phyloP scores from a whole-genome alignment of 2,888 invertebrate genomes.

The Resseliella maxima region DNA sequence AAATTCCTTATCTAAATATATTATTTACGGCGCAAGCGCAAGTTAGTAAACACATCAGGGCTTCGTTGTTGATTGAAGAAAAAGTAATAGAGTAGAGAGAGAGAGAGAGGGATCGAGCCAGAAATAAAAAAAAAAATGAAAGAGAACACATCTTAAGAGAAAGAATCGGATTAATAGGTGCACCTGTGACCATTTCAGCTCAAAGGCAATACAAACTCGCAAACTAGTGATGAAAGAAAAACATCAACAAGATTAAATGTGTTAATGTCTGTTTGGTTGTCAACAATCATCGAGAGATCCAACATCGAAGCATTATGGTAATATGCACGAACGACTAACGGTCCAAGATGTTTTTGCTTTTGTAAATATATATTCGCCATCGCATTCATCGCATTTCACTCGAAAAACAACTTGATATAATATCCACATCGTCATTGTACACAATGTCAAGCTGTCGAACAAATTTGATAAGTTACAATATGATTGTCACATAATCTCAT shows the following conservation, averaged over 20 bases:
- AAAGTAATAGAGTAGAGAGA: not conserved
- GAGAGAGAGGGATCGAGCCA: too few relatives aligned
- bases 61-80: not conserved
- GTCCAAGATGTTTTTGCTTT: not conserved
- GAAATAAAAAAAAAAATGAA: not conserved
- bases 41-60: constrained; percentile 7
- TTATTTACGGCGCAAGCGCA: constrained; percentile 36
- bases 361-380: not conserved
- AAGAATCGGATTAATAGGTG: constrained; percentile 35
- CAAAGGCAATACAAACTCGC: not conserved
- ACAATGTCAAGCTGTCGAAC: not conserved
- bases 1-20: not conserved
- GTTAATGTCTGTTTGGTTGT: constrained; percentile 53
- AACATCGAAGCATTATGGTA: constrained; percentile 43
- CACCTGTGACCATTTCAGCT: not conserved
- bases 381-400: not conserved
- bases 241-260: constrained; percentile 43
- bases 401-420: not conserved
- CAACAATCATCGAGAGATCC: constrained; percentile 47
- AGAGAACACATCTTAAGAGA: not conserved
- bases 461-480: constrained; percentile 33
- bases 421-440: not conserved
- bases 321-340: constrained; percentile 31
- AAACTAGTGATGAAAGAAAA: not conserved
- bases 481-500: not conserved